Evolutionary conservation across 2,888 invertebrate species (phyloP).

Genomic region (Magallana nippona): DNA sequence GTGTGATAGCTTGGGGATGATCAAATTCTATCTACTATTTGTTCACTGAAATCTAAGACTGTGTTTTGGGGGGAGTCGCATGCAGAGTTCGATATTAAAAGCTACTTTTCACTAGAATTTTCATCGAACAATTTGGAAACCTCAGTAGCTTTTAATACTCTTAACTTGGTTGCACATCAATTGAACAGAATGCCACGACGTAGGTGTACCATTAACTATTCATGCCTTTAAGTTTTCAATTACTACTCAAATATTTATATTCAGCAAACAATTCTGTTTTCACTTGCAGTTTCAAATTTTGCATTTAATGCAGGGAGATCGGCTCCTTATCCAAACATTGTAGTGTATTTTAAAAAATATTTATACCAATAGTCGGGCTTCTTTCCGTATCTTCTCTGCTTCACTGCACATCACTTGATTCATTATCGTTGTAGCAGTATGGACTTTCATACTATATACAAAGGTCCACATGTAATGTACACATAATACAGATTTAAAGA

Average conservation of each 20-base stretch:
- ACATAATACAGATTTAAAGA: not conserved
- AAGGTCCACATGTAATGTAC: not conserved
- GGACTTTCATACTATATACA: slow-evolving; percentile 1
- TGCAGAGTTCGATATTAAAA: not conserved
- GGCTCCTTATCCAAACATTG: not conserved
- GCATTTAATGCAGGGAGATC: not conserved
- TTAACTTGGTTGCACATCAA: slow-evolving; percentile 13
- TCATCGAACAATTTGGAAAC: not conserved
- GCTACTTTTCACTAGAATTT: slow-evolving; percentile 16
- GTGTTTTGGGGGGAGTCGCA: not conserved
- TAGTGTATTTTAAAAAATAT: slow-evolving; percentile 9
- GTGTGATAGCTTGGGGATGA: not conserved
- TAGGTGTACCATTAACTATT: slow-evolving; percentile 29
- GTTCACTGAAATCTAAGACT: not conserved
- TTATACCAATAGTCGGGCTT: slow-evolving; percentile 12
- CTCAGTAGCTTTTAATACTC: not conserved
- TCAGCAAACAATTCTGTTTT: slow-evolving; percentile 27
- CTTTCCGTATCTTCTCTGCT: slow-evolving; percentile 1
- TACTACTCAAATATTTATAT: slow-evolving; percentile 24
- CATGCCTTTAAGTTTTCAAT: slow-evolving; percentile 29
- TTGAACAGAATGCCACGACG: slow-evolving; percentile 17
- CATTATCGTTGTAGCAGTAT: not conserved
- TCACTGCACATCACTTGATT: slow-evolving; percentile 9
- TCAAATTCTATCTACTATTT: not conserved
- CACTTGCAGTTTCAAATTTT: slow-evolving; percentile 17